Conservation (phyloP, 2,888 invertebrate species). For the Meliscaeva auricollis region DNA sequence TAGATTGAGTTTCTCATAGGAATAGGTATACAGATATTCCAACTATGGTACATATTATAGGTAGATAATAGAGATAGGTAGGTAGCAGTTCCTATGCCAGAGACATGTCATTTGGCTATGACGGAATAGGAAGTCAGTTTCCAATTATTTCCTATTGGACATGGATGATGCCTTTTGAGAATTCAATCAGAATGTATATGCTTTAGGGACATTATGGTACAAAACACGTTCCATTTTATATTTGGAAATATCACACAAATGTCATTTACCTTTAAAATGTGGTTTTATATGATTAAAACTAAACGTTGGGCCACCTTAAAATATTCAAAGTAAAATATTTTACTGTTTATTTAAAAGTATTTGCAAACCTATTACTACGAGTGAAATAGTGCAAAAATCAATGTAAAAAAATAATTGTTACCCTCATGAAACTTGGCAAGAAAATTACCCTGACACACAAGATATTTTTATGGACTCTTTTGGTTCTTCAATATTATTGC, state of each 20-base stretch:
- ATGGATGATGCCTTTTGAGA: constrained; percentile 65
- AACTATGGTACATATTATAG: too few relatives aligned
- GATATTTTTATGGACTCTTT: too few relatives aligned
- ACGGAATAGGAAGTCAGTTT: constrained; percentile 59
- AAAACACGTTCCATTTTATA: constrained; percentile 58
- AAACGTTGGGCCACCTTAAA: not conserved
- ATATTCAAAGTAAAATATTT: too few relatives aligned
- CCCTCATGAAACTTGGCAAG: too few relatives aligned
- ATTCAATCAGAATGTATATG: constrained; percentile 68
- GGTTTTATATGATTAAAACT: constrained; percentile 17
- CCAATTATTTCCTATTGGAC: constrained; percentile 75
- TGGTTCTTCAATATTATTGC: too few relatives aligned
- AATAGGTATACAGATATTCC: constrained; percentile 5
- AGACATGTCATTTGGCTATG: not conserved
- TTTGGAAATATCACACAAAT: constrained; percentile 55
- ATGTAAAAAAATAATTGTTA: too few relatives aligned
- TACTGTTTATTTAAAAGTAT: too few relatives aligned
- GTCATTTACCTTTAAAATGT: constrained; percentile 34
- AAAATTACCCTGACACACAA: too few relatives aligned
- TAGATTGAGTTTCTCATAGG: constrained; percentile 30
- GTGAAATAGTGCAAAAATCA: too few relatives aligned
- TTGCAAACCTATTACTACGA: too few relatives aligned
- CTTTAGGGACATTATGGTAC: constrained; percentile 52
- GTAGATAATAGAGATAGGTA: not conserved
- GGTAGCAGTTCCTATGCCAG: not conserved